Conservation (phyloP, 2,888 invertebrate genomes). For the Hirtodrosophila cameraria region DNA sequence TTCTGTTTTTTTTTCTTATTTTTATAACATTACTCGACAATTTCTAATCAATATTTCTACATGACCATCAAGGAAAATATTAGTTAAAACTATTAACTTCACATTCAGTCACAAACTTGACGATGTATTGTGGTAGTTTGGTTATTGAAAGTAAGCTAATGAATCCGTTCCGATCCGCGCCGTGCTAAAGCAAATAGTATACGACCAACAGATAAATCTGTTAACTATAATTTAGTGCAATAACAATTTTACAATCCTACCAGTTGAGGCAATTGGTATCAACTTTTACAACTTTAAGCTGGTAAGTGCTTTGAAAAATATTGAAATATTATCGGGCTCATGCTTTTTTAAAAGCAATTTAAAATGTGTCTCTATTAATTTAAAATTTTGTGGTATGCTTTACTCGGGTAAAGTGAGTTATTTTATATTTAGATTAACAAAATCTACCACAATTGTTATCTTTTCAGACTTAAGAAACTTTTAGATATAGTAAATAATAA, state of each 20-base stretch:
- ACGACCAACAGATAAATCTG: conserved; percentile 57
- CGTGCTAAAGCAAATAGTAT: conserved; percentile 72
- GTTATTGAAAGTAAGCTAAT: conserved; percentile 33
- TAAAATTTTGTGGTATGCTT: too few species aligned
- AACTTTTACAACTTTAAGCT: background rate
- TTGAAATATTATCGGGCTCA: too few species aligned
- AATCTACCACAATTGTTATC: too few species aligned
- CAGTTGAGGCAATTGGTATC: background rate
- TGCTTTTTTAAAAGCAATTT: too few species aligned
- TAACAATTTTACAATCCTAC: conserved; percentile 29
- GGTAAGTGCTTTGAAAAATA: conserved; percentile 27
- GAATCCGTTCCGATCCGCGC: conserved; percentile 74
- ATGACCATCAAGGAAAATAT: conserved; percentile 38
- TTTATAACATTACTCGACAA: conserved; percentile 53
- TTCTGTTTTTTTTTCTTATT: conserved; percentile 34
- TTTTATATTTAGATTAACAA: too few species aligned
- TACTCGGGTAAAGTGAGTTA: too few species aligned
- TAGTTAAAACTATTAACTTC: background rate
- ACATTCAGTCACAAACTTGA: conserved; percentile 5
- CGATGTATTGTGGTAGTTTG: conserved; percentile 19
- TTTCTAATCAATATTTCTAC: conserved; percentile 61
- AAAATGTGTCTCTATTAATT: too few species aligned
- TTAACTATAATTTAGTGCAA: conserved; percentile 51
- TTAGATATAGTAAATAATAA: too few species aligned
- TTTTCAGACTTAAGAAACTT: too few species aligned